These are phyloP conservation scores for Pangasius mekongensis DNA, from an alignment of 2,797 vertebrate genomes.

Conservation along the genomic window DNA sequence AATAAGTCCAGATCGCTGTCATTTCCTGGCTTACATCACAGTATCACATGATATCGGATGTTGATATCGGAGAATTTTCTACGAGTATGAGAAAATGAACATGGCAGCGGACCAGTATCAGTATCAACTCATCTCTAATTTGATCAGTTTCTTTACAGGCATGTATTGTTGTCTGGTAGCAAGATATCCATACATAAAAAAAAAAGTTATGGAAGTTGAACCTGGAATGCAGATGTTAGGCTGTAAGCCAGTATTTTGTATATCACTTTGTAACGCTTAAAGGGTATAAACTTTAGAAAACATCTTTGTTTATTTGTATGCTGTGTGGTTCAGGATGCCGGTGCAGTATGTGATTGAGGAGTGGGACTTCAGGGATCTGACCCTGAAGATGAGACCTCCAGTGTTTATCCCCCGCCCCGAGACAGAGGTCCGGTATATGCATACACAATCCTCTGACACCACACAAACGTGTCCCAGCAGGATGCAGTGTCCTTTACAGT, in stretches of 20 bases:
- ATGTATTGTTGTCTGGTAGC: background rate
- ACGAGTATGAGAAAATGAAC: background rate
- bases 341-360: conserved; percentile 95
- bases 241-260: background rate
- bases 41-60: background rate
- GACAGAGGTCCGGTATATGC: conserved; percentile 84
- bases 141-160: background rate
- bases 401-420: conserved; percentile 97
- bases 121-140: background rate
- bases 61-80: background rate
- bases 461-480: background rate
- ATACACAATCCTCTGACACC: background rate
- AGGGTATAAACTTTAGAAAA: too few species aligned
- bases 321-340: conserved; percentile 81
- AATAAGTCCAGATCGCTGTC: background rate
- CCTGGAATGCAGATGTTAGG: background rate
- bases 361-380: conserved; percentile 94
- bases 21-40: background rate
- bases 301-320: background rate
- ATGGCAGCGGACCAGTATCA: background rate
- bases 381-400: conserved; percentile 89
- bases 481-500: conserved; percentile 21
- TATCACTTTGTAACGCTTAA: background rate
- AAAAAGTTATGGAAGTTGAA: background rate
- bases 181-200: background rate